Evolutionary conservation across 2,888 invertebrate species (phyloP), one percentile per base, ranked within the genome.

Genomic region (Melieria omissa): DNA sequence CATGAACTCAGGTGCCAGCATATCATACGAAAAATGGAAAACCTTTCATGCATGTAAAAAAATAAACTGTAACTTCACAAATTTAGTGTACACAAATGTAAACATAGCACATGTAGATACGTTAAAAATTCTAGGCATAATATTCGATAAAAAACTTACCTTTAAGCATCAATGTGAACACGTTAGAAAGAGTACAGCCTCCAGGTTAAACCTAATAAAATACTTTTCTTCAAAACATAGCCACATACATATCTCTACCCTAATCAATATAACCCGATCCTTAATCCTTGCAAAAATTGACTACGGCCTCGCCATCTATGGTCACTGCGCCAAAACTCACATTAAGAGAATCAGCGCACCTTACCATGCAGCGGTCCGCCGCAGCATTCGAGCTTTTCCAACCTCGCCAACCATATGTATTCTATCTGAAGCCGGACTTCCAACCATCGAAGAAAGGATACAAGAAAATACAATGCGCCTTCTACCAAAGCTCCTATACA

Each of bases 191-290:
- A 52, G 45, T 10, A 47, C 58, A 70, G 46, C 42, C 45, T 55
- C 70, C 46, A 63, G 70, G 42, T 16, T 58, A 45, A 64, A 64
- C 47, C 46, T 64, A 10, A 70, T 70, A 41, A 70, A 70, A 64
- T 70, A 58, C 29, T 47, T 70, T 6, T 57, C 64, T 4, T 70
- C 64, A 52, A 70, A 64, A 47, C 62, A 64, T 42, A 47, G 70
- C 10, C 14, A 57, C 44, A 55, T 70, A 41, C 49, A 57, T 57
- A 47, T 57, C 14, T 7, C 10, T 44, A 62, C 64, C 12, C 42
- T 70, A 5, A 16, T 42, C 45, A 70, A 57, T 9, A 61, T 70
- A 4, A 70, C 57, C 5, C 63, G 49, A 70, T 7, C 62, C 5
- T 29, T 54, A 44, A 45, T 62, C 16, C 45, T 64, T 12, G 63